Conservation (phyloP, 2,113 vertebrate genomes). For the Pyrgilauda ruficollis region DNA sequence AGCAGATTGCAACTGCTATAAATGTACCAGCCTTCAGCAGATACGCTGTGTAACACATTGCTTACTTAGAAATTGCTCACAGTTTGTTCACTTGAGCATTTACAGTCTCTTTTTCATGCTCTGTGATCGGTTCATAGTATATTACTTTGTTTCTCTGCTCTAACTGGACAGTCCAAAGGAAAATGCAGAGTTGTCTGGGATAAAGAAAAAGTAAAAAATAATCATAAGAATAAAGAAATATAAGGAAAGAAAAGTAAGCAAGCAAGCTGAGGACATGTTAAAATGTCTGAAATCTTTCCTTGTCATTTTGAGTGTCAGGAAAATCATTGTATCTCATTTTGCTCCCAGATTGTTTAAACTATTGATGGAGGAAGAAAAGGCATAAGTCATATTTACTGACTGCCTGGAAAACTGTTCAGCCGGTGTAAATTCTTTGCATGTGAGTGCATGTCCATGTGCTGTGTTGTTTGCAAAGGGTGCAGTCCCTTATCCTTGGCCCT, state of each 20-base stretch:
- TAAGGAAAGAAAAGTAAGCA: background rate
- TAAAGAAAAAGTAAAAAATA: background rate
- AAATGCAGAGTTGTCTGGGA: background rate
- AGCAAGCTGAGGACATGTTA: background rate
- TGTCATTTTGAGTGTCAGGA: background rate
- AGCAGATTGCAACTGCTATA: background rate
- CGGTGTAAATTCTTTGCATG: slow-evolving; percentile 51
- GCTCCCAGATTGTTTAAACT: slow-evolving; percentile 23
- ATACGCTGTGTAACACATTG: background rate
- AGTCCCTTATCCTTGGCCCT: slow-evolving; percentile 63
- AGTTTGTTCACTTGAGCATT: background rate
- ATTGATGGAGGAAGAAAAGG: slow-evolving; percentile 51
- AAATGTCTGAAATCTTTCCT: background rate
- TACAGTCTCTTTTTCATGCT: background rate
- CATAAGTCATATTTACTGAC: slow-evolving; percentile 52
- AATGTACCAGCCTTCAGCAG: background rate
- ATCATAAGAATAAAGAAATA: background rate
- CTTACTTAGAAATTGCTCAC: background rate
- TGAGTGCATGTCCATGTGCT: slow-evolving; percentile 48
- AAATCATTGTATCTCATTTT: slow-evolving; percentile 5
- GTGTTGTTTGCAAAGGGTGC: slow-evolving; percentile 56
- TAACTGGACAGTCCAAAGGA: background rate
- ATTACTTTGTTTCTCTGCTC: background rate
- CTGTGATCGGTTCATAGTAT: background rate
- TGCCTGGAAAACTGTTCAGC: slow-evolving; percentile 47